phyloP scores from a whole-genome alignment of 2,113 vertebrate species.

The Laticauda laticaudata region DNA sequence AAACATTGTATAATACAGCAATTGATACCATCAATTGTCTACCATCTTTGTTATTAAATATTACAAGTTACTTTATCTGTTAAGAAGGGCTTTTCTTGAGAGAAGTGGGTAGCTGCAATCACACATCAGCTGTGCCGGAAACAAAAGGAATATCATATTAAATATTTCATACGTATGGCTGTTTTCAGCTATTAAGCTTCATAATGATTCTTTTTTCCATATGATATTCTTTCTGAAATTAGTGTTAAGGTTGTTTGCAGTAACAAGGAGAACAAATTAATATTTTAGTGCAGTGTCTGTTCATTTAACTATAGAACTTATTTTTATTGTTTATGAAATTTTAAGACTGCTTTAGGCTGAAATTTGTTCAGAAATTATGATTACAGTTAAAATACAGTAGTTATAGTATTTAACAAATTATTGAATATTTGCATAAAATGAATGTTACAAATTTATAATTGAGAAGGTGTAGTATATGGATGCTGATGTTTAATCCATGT shows the following conservation, averaged over 20 bases:
- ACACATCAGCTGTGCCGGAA: conserved; percentile 9
- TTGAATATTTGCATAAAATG: background rate
- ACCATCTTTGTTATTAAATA: conserved; percentile 33
- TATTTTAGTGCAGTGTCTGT: conserved; percentile 11
- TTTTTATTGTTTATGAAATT: conserved; percentile 49
- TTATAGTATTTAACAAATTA: background rate
- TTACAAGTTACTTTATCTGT: conserved; percentile 28
- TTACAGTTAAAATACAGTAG: conserved; percentile 8
- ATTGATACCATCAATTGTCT: background rate
- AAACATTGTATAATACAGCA: background rate
- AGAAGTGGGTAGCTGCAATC: background rate
- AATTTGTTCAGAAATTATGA: conserved; percentile 44
- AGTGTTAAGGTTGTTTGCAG: conserved; percentile 22
- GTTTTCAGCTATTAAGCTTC: conserved; percentile 16
- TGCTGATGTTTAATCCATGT: background rate
- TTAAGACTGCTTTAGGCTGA: conserved; percentile 43
- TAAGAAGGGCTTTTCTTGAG: conserved; percentile 1
- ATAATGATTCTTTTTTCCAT: background rate
- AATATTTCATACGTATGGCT: background rate
- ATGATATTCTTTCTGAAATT: conserved; percentile 24
- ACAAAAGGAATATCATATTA: conserved; percentile 5
- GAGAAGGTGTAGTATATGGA: background rate
- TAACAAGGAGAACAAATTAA: background rate
- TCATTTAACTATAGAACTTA: conserved; percentile 10
- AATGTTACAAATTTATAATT: background rate